Conservation (phyloP, 2,888 invertebrate genomes). For the Sthenelais limicola region DNA sequence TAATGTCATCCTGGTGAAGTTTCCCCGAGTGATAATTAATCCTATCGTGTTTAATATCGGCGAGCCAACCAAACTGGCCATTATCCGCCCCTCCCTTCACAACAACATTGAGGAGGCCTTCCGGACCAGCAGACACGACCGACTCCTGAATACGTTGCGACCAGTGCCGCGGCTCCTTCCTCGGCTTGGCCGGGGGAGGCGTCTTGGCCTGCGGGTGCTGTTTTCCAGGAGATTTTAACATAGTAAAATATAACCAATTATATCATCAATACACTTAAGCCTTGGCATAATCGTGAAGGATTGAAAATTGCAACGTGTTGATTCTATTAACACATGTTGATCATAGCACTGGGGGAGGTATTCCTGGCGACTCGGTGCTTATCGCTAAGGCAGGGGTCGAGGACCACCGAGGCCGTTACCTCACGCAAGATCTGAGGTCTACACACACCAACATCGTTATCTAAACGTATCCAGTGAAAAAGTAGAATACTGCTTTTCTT, state of each 20-base stretch:
- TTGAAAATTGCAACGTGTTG: no score
- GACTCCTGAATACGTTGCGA: slow-evolving; percentile 72
- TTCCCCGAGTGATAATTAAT: slow-evolving; percentile 69
- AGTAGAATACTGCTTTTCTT: no score
- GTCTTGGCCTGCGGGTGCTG: slow-evolving; percentile 42
- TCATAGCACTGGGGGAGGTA: no score
- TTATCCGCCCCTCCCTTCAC: slow-evolving; percentile 75
- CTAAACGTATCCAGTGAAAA: no score
- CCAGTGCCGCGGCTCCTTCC: slow-evolving; percentile 70
- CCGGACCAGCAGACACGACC: slow-evolving; percentile 71
- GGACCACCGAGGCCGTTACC: slow-evolving; percentile 7
- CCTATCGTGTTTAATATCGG: slow-evolving; percentile 63
- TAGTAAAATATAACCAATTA: not conserved
- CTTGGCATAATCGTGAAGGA: no score
- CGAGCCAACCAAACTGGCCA: slow-evolving; percentile 69
- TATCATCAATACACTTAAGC: not conserved
- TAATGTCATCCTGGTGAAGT: slow-evolving; percentile 71
- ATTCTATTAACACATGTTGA: no score
- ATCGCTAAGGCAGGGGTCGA: no score
- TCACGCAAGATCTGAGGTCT: slow-evolving; percentile 26
- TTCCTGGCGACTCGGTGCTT: no score
- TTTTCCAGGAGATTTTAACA: slow-evolving; percentile 37
- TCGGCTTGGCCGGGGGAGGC: slow-evolving; percentile 38
- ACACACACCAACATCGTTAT: slow-evolving; percentile 18
- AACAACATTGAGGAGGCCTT: slow-evolving; percentile 71